A percentile compares a stretch with the other conserved stretches of the same genome.
These are phyloP conservation scores for Drosophila kanapiae DNA, from an alignment of 1,140 invertebrate genomes.

Conservation along the genomic window DNA sequence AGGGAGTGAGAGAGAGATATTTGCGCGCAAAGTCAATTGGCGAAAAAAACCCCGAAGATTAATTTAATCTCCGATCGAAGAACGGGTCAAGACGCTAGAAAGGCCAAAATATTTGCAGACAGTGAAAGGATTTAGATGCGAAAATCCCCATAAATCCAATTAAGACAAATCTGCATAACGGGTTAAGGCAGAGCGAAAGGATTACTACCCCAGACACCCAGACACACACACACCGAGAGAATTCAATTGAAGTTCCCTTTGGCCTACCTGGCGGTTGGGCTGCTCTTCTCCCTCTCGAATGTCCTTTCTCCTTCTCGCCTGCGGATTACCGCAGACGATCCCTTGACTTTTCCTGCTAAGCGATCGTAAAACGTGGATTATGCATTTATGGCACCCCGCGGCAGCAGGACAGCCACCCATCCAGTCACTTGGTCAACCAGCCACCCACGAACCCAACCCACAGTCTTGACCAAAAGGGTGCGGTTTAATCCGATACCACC, in stretches of 20 bases:
- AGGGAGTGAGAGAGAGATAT: neutral
- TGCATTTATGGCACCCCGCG: conserved; percentile 69
- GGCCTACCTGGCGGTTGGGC: conserved; percentile 13
- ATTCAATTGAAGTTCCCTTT: conserved; percentile 63
- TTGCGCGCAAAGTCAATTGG: conserved; percentile 67
- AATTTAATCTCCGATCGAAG: conserved; percentile 66
- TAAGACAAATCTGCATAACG: conserved; percentile 84
- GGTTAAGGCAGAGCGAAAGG: conserved; percentile 33
- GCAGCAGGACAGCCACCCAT: conserved; percentile 32
- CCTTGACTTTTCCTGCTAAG: conserved; percentile 84
- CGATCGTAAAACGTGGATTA: conserved; percentile 79
- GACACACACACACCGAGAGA: neutral
- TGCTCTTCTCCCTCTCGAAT: neutral
- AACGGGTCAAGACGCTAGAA: conserved; percentile 44
- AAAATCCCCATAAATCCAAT: conserved; percentile 83
- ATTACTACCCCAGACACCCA: no score
- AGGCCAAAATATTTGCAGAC: conserved; percentile 84
- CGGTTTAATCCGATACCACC: conserved; percentile 79
- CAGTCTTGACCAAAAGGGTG: conserved; percentile 42
- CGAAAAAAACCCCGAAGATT: conserved; percentile 70
- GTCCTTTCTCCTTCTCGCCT: neutral
- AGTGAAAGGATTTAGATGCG: conserved; percentile 80
- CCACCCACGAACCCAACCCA: conserved; percentile 13
- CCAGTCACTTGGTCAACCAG: neutral
- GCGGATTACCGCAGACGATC: conserved; percentile 78